A percentile compares a stretch with the other conserved stretches of the same genome.
phyloP scores from a whole-genome alignment of 2,113 vertebrate species.

The Melanostigma gelatinosum region DNA sequence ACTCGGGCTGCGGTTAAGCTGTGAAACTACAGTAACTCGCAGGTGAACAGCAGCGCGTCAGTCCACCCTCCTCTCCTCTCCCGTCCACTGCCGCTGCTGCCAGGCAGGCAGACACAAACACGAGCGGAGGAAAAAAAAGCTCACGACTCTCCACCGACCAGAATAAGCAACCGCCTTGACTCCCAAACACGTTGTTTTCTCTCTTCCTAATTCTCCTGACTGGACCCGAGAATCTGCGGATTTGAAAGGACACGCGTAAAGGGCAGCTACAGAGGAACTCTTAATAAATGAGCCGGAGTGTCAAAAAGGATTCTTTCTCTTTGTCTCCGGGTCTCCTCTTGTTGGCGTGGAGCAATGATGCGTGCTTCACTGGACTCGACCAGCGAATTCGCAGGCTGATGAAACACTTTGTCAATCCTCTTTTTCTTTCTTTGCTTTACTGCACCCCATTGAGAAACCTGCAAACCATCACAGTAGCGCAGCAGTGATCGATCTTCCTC shows the following conservation, averaged over 20 bases:
- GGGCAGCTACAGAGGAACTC: constrained; percentile 38
- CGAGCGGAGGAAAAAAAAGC: constrained; percentile 28
- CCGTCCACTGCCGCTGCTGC: constrained; percentile 6
- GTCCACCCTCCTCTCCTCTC: constrained; percentile 19
- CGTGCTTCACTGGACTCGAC: constrained; percentile 43
- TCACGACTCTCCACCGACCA: constrained; percentile 61
- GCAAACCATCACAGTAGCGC: constrained; percentile 22
- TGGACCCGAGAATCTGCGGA: constrained; percentile 20
- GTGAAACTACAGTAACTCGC: constrained; percentile 44
- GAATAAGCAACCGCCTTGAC: constrained; percentile 14
- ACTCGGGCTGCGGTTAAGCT: constrained; percentile 14
- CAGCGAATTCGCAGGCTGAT: constrained; percentile 21
- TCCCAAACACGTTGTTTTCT: not conserved
- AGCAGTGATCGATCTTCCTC: constrained; percentile 22
- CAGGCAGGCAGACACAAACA: constrained; percentile 3
- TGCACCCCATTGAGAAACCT: constrained; percentile 17
- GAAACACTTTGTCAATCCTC: constrained; percentile 34
- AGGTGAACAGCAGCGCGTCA: constrained; percentile 53
- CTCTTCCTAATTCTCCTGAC: not conserved
- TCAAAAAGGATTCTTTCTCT: constrained; percentile 37
- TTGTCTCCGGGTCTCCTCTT: constrained; percentile 22
- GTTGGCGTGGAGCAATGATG: constrained; percentile 21
- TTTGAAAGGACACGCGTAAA: not conserved
- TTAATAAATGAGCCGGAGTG: constrained; percentile 42
- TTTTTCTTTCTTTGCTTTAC: constrained; percentile 11